A percentile compares a stretch with the other conserved stretches of the same genome.
Evolutionary conservation across 2,888 invertebrate genomes (phyloP).

Genomic region (Ephialtes manifestator): DNA sequence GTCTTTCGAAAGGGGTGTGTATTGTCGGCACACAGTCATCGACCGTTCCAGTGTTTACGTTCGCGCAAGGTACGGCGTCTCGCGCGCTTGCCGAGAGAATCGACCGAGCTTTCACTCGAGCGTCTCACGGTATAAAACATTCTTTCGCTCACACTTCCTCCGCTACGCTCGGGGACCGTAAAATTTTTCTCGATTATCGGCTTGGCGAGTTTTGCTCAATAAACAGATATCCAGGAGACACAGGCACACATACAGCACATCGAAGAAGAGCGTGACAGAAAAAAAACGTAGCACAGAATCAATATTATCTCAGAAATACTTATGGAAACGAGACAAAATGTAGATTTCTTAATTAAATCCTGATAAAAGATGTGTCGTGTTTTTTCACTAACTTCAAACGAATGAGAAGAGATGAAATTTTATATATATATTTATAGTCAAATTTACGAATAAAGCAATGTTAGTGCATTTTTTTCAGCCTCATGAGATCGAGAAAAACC

Average conservation of each 20-base stretch:
- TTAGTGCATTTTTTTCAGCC: background rate
- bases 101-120: conserved; percentile 69
- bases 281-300: conserved; percentile 25
- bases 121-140: conserved; percentile 33
- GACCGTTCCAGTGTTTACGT: conserved; percentile 78
- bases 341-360: background rate
- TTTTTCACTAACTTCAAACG: background rate
- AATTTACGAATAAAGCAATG: background rate
- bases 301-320: background rate
- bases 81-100: conserved; percentile 66
- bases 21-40: conserved; percentile 71
- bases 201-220: background rate
- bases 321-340: conserved; percentile 10
- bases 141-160: conserved; percentile 16
- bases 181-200: background rate
- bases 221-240: background rate
- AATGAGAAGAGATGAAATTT: background rate
- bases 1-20: conserved; percentile 4
- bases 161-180: conserved; percentile 19
- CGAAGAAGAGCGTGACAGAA: background rate
- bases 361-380: background rate
- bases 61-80: conserved; percentile 69
- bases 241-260: background rate
- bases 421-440: background rate
- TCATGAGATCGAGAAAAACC: no score